Conservation (phyloP, 1,140 invertebrate species). For the Drosophila kanapiae region DNA sequence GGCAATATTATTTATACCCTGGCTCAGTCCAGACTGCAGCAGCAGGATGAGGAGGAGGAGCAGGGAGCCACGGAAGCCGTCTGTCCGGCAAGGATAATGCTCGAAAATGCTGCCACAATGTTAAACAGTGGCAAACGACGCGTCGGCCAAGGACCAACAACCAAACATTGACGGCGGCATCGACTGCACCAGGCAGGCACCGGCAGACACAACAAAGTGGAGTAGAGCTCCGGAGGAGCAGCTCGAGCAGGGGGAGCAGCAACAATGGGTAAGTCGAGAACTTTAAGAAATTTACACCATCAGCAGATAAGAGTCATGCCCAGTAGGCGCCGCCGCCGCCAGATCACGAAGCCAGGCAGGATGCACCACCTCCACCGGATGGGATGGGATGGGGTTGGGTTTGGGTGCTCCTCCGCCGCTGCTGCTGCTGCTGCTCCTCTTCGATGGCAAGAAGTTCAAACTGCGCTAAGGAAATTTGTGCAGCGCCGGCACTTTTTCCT, state of each 20-base stretch:
- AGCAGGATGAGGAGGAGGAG: slow-evolving; percentile 7
- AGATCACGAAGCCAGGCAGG: slow-evolving; percentile 42
- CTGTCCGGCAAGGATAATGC: slow-evolving; percentile 28
- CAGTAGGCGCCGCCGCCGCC: slow-evolving; percentile 40
- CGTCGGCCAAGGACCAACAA: slow-evolving; percentile 26
- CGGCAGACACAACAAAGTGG: slow-evolving; percentile 18
- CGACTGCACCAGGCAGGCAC: slow-evolving; percentile 3
- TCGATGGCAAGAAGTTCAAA: slow-evolving; percentile 62
- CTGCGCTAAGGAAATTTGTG: slow-evolving; percentile 73
- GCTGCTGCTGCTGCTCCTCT: not conserved
- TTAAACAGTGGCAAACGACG: slow-evolving; percentile 34
- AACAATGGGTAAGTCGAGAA: slow-evolving; percentile 74
- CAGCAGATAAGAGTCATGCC: slow-evolving; percentile 76
- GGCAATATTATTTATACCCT: slow-evolving; percentile 63
- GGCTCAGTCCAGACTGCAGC: slow-evolving; percentile 8
- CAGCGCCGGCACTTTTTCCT: slow-evolving; percentile 65
- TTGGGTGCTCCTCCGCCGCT: not conserved
- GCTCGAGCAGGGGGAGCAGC: slow-evolving; percentile 20
- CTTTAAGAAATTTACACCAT: slow-evolving; percentile 83
- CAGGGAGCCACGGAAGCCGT: not conserved
- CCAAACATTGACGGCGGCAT: slow-evolving; percentile 16
- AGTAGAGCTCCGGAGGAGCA: slow-evolving; percentile 7
- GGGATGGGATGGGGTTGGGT: not conserved
- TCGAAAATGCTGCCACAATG: slow-evolving; percentile 44
- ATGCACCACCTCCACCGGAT: slow-evolving; percentile 4